Conservation (phyloP, 2,113 vertebrate species). For the Chionis minor region DNA sequence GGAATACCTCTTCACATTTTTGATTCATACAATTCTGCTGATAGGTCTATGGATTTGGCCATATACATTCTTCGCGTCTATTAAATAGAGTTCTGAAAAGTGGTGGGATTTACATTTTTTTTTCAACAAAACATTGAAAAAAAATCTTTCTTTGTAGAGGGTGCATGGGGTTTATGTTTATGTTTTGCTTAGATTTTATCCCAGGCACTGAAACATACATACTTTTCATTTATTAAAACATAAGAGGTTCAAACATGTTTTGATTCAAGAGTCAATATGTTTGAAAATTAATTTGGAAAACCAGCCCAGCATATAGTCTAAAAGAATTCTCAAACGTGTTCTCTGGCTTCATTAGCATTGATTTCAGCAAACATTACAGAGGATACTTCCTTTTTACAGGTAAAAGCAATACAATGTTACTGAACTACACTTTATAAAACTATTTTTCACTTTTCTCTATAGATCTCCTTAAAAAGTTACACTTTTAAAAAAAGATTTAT, state of each 20-base stretch:
- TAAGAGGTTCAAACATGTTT: neutral
- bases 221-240: neutral
- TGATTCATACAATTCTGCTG: neutral
- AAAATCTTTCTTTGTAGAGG: neutral
- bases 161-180: neutral
- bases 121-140: neutral
- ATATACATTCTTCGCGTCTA: neutral
- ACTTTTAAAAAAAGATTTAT: neutral
- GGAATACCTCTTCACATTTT: neutral
- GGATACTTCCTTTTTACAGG: neutral
- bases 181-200: neutral
- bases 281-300: constrained; percentile 10
- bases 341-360: neutral
- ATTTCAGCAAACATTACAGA: neutral
- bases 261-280: neutral
- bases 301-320: neutral
- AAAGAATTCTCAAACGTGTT: neutral
- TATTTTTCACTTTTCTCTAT: neutral
- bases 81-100: neutral
- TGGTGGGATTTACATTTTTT: neutral
- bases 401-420: neutral
- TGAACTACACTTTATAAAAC: neutral
- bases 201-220: neutral
- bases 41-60: neutral
- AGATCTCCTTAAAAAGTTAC: neutral